Base-by-base conservation (phyloP, 1,140 invertebrate species). In the Panagrolaimus sp. region DNA sequence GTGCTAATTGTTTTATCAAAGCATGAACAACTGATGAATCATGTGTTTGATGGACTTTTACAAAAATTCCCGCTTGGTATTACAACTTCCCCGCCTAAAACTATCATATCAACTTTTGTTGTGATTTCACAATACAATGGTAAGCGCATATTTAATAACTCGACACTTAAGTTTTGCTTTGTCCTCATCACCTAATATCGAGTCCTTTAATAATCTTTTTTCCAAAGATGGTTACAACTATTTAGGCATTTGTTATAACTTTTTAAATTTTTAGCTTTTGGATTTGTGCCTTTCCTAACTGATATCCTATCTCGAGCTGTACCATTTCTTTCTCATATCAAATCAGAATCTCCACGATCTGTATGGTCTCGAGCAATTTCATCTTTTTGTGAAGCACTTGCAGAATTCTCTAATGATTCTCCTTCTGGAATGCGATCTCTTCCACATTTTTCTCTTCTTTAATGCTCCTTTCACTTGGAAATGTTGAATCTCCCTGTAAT, bases 271-370 rank as follows among this genome's bases (percentile, higher is more conserved):
- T 71, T 65, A 80, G 78, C 79, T 24, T 68, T 67, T 64, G 78
- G 77, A 0, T 79, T 80, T 46, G 63, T 80, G 15, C 79, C 79
- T 8, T 80, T 77, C 45, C 69, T 83, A 7, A 77, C 69, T 1
- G 81, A 83, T 63, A 77, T 82, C 48, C 65, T 82, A 2, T 78
- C 77, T 0, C 68, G 80, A 63, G 78, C 81, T 10, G 79, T 79
- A 38, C 80, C 77, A 1, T 58, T 82, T 10, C 67, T 82, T 0
- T 58, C 63, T 28, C 79, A 82, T 62, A 69, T 82, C 2, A 83
- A 80, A 67, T 45, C 74, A n/a, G 80, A 82, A 43, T 52, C 71
- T 6, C 38, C 76, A n/a, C 70, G 73, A 67, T 72, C 67, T 58
- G 77, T 77, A 10, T 77, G 76, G 67, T 66, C 70, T 24, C 71